Evolutionary conservation across 2,888 invertebrate species (phyloP), one percentile per base, ranked within the genome.

Genomic region (Drosophila infuscata): DNA sequence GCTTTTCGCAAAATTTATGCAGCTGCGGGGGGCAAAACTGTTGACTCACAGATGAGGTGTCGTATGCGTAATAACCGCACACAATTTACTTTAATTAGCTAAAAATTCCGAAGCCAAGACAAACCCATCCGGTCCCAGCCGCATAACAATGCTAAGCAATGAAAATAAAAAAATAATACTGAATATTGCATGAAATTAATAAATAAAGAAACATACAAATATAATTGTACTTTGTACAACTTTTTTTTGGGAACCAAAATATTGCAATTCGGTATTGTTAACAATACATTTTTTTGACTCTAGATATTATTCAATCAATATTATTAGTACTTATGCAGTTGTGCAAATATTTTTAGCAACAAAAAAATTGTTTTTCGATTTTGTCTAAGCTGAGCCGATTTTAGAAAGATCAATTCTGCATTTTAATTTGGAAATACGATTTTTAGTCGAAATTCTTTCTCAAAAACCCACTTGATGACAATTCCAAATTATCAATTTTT

Each of bases 21-120:
- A 69, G 49, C 41, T 68, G 61, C 36, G 33, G 43, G 46, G 20
- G 25, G 58, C 32, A 5, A 57, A 53, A 29, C 48, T 30, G 57
- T 48, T 30, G 29, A 33, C 30, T 46, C 48, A 29, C 38, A 17
- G 38, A 49, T 56, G n/a, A 76, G 68, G 62, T 61, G 63, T 35
- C 77, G 81, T 69, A 79, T 79, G 78, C 73, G 77, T 61, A 76
- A 80, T 69, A 65, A 8, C 36, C 36, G 54, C 46, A 33, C 15
- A 41, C 48, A 77, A 79, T 56, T 61, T 54, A 52, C 57, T 59
- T 43, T 29, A 58, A 70, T 66, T 57, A 46, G 29, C 35, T 48
- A 49, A 12, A 17, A 32, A 51, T 41, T 32, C 43, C 38, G 43
- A 30, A 41, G 2, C 35, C 30, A 41, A 52, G 54, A 54, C 38